A percentile compares a stretch with the other conserved stretches of the same genome.
These are phyloP conservation scores for Novumbra hubbsi DNA, from an alignment of 2,797 vertebrate genomes.

Conservation along the genomic window DNA sequence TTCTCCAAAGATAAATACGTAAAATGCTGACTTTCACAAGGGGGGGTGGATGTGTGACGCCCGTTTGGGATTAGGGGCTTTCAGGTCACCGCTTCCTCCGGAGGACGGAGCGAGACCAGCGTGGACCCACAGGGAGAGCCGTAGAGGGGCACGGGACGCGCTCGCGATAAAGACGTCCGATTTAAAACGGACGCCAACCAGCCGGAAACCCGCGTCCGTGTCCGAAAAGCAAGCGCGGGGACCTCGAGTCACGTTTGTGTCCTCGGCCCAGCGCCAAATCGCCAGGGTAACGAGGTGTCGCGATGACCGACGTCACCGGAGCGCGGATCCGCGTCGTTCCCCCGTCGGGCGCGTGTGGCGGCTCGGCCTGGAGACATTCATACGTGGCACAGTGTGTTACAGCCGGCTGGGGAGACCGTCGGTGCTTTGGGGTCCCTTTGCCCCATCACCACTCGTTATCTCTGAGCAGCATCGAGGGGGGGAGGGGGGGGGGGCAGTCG, in stretches of 20 bases:
- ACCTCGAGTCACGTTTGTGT: not conserved
- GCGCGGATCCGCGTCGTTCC: not conserved
- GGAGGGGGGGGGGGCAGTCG: constrained; percentile 15
- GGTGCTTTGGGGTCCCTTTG: constrained; percentile 33
- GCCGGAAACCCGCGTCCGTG: not conserved
- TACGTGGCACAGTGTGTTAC: not conserved
- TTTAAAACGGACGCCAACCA: not conserved
- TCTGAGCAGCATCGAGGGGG: constrained; percentile 33
- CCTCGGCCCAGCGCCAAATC: not conserved
- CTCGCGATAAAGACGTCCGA: not conserved
- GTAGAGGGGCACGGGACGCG: not conserved
- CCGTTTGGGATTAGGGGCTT: not conserved
- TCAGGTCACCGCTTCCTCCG: not conserved
- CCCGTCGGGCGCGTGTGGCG: not conserved
- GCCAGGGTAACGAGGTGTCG: not conserved
- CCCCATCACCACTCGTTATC: constrained; percentile 57
- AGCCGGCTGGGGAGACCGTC: constrained; percentile 18
- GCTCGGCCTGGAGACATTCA: not conserved
- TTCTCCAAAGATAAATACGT: constrained; percentile 33
- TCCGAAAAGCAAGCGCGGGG: not conserved
- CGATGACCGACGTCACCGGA: not conserved
- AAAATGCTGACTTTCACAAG: constrained; percentile 11
- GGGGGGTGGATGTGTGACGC: not conserved
- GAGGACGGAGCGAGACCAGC: not conserved
- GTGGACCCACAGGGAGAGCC: not conserved